Evolutionary conservation across 2,888 invertebrate genomes (phyloP).

Genomic region (Parochlus steinenii): DNA sequence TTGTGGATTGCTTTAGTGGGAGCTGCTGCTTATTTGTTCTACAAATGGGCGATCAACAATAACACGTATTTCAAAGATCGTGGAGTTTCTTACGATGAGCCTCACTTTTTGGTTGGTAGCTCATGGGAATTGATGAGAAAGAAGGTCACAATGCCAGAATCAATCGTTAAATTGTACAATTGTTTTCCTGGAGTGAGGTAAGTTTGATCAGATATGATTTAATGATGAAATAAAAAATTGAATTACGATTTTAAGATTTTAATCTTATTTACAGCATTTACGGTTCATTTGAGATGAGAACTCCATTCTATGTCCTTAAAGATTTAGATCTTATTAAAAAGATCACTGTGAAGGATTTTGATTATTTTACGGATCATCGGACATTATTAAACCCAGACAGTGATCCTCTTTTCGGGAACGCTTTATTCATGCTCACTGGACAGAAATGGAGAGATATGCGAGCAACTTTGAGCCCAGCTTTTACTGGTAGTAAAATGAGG

Average conservation of each 20-base stretch:
- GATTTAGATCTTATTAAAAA: slow-evolving; percentile 8
- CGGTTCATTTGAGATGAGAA: slow-evolving; percentile 7
- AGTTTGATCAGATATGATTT: too few species aligned
- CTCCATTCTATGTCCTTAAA: slow-evolving; percentile 4
- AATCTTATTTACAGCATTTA: too few species aligned
- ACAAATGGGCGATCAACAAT: slow-evolving; percentile 7
- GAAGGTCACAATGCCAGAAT: not conserved
- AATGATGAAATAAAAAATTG: too few species aligned
- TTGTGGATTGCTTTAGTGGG: not conserved
- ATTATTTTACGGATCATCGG: slow-evolving; percentile 17
- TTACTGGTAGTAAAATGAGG: slow-evolving; percentile 21
- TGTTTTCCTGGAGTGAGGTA: slow-evolving; percentile 4
- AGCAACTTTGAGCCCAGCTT: slow-evolving; percentile 20
- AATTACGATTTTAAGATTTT: too few species aligned
- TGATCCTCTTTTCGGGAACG: slow-evolving; percentile 17
- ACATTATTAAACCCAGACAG: slow-evolving; percentile 14
- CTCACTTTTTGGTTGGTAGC: slow-evolving; percentile 8
- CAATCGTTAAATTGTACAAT: slow-evolving; percentile 7
- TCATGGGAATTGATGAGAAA: not conserved
- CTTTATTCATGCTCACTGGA: slow-evolving; percentile 1
- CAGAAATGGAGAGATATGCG: slow-evolving; percentile 23
- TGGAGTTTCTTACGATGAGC: slow-evolving; percentile 1
- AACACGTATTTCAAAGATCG: slow-evolving; percentile 6
- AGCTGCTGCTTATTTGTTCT: slow-evolving; percentile 1
- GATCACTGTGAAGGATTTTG: slow-evolving; percentile 15